Evolutionary conservation across 92 coral and sea anemone genomes (phyloP).

Genomic region (Phenganax stokvisi): DNA sequence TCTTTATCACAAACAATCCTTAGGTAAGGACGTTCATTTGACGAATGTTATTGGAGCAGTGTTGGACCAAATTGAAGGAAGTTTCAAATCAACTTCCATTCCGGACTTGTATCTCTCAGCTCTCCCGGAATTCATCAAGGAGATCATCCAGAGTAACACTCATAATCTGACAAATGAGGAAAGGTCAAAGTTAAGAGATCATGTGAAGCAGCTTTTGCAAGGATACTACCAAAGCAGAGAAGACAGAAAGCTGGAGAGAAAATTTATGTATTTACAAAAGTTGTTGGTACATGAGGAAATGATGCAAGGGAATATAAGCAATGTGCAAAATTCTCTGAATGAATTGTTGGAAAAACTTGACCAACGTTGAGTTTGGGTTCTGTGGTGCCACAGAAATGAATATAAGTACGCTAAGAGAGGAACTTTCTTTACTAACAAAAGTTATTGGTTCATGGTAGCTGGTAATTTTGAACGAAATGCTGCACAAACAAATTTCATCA

Average conservation of each 20-base stretch:
- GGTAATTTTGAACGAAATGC: not conserved
- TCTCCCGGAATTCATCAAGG: conserved; percentile 19
- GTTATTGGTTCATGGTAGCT: conserved; percentile 8
- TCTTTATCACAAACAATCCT: conserved; percentile 37
- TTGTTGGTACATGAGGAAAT: conserved; percentile 12
- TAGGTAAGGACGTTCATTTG: not conserved
- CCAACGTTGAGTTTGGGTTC: not conserved
- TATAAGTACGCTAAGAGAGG: not conserved
- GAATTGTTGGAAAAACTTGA: conserved; percentile 8
- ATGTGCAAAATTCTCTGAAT: not conserved
- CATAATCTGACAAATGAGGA: conserved; percentile 21
- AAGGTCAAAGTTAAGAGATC: conserved; percentile 27
- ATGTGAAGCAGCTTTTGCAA: conserved; percentile 15
- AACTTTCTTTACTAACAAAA: conserved; percentile 10
- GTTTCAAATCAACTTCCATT: not conserved
- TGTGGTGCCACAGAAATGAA: not conserved
- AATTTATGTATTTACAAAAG: conserved; percentile 9
- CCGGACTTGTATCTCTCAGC: conserved; percentile 16
- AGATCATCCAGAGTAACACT: conserved; percentile 15
- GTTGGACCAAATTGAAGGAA: conserved; percentile 21
- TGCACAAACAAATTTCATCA: not conserved
- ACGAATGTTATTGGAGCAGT: conserved; percentile 39
- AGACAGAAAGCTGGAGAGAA: not conserved
- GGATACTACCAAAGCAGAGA: not conserved
- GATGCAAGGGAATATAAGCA: not conserved